Base-by-base conservation (phyloP, 2,113 vertebrate genomes). In the Salvelinus namaycush region DNA sequence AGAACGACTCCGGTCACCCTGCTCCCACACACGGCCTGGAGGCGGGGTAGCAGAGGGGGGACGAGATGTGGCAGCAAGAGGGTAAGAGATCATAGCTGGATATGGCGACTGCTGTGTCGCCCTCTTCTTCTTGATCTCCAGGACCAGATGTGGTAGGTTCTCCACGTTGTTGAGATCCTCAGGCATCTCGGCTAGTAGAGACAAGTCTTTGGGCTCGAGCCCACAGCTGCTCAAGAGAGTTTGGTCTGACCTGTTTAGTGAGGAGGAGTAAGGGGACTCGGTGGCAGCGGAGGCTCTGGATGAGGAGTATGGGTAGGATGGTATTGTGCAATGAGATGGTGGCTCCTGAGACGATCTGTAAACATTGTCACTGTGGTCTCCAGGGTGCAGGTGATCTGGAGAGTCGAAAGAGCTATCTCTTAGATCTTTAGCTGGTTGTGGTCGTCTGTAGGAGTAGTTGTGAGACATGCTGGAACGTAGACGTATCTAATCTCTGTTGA, bases 161-260 rank as follows among this genome's bases (percentile, higher is more conserved):
- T 97, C 96, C 77, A 95, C 92, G 74, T 95, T 96, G 29, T 97
- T 95, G 89, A 95, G 94, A 87, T 97, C 95, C 91, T 97, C 97
- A 26, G 97, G 97, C 86, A 97, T 94, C 89, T 96, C 92, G 84
- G 96, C 96, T 82, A 98, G 94, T 86, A 96, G 92, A 87, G 96
- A 93, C 92, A 97, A 94, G 89, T 97, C 96, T 78, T 90, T 91
- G 83, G 95, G 89, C 83, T 96, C 95, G 88, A 98, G 93, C 88
- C 96, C 97, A 86, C 96, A 97, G 93, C 95, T 97, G 90, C 91
- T 95, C 90, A 98, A 95, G 94, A 98, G 93, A 85, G 95, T 95
- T 68, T 31, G 29, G 83, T 92, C 92, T 87, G 84, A 24, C 31
- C 62, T 26, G 1, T 54, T 18, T 16, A 54, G 51, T 4, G 51